A percentile compares a stretch with the other conserved stretches of the same genome.
phyloP scores from a whole-genome alignment of 2,888 invertebrate genomes.

The Halocaridina rubra region DNA sequence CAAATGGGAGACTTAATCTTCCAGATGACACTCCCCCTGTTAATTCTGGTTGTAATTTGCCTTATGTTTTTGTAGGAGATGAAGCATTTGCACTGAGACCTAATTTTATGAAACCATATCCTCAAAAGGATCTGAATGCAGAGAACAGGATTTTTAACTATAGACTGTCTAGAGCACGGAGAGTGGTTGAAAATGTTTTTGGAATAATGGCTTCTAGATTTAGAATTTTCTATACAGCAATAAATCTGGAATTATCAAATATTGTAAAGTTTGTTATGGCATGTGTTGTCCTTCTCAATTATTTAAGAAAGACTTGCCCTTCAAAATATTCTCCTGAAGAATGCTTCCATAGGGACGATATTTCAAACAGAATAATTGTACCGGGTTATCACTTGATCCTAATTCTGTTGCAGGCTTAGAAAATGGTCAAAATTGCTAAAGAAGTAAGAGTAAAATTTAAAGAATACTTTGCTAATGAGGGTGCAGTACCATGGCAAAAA shows the following conservation, averaged over 20 bases:
- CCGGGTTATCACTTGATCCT: constrained; percentile 1
- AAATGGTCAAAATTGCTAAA: not conserved
- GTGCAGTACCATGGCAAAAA: too few relatives aligned
- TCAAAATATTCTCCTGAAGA: not conserved
- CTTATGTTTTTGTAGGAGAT: constrained; percentile 2
- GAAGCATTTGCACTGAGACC: not conserved
- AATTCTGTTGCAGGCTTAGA: constrained; percentile 4
- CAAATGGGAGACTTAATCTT: not conserved
- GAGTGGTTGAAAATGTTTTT: not conserved
- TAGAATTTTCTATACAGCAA: not conserved
- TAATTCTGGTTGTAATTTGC: not conserved
- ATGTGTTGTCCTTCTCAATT: not conserved
- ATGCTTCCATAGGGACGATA: too few relatives aligned
- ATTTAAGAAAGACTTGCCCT: not conserved
- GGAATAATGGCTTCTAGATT: not conserved
- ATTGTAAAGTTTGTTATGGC: not conserved
- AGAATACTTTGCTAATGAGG: too few relatives aligned
- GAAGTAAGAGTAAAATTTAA: too few relatives aligned
- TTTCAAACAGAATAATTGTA: constrained; percentile 2
- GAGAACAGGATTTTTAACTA: not conserved
- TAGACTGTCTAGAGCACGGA: not conserved
- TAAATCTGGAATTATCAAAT: not conserved
- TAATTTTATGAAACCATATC: not conserved
- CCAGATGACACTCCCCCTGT: not conserved
- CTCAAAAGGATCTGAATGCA: not conserved